phyloP scores from a whole-genome alignment of 2,888 invertebrate genomes.

The Pyrrhosoma nymphula region DNA sequence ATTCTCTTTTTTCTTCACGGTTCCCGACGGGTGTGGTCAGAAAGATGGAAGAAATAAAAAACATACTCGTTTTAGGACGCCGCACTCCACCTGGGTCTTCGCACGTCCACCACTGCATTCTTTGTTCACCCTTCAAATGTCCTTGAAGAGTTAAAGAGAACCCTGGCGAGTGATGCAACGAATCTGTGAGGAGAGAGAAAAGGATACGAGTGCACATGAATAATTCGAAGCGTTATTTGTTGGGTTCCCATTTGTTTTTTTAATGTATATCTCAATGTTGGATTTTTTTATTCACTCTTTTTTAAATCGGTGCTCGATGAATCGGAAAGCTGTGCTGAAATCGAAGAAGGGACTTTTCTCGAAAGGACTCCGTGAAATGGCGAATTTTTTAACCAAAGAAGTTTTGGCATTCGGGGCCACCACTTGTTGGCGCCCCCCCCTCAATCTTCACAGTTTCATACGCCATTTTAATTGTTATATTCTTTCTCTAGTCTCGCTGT shows the following conservation, averaged over 20 bases:
- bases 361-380: conserved; percentile 11
- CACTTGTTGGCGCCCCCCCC: background rate
- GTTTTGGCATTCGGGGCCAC: background rate
- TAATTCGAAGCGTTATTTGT: conserved; percentile 38
- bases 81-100: background rate
- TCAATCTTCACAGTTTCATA: background rate
- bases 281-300: background rate
- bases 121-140: background rate
- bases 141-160: background rate
- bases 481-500: conserved; percentile 61
- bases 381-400: background rate
- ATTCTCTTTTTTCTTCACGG: background rate
- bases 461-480: conserved; percentile 49
- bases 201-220: conserved; percentile 2
- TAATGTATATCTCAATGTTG: conserved; percentile 27
- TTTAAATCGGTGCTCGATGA: conserved; percentile 24
- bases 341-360: conserved; percentile 40
- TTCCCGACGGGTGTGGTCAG: background rate
- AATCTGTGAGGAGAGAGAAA: background rate
- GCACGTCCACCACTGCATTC: background rate
- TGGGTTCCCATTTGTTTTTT: conserved; percentile 40
- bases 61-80: background rate
- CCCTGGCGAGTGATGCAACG: background rate
- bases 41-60: background rate
- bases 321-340: conserved; percentile 34